phyloP scores from a whole-genome alignment of 2,797 vertebrate genomes.

The Pteronotus mesoamericanus region DNA sequence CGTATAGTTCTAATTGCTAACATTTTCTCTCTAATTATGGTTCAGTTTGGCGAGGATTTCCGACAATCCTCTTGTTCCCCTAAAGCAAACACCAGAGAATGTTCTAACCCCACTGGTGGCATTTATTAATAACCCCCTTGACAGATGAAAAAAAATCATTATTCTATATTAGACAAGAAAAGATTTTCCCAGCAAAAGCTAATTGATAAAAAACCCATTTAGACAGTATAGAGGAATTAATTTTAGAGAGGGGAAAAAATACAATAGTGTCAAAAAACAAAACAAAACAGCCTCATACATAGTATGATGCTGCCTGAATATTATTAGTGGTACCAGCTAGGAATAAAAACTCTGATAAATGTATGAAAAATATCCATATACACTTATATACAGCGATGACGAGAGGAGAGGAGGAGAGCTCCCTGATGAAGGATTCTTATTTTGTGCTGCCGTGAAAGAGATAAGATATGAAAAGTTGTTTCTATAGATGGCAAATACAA shows the following conservation, averaged over 20 bases:
- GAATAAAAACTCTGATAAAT: slow-evolving; percentile 61
- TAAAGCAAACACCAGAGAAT: slow-evolving; percentile 86
- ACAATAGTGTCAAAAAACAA: slow-evolving; percentile 75
- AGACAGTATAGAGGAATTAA: slow-evolving; percentile 78
- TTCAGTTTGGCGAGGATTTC: slow-evolving; percentile 87
- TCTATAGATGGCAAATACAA: slow-evolving; percentile 36
- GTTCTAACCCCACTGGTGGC: slow-evolving; percentile 83
- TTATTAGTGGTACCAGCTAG: slow-evolving; percentile 39
- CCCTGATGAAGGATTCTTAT: slow-evolving; percentile 53
- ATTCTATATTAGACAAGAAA: slow-evolving; percentile 80
- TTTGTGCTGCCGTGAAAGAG: slow-evolving; percentile 41
- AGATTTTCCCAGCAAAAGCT: slow-evolving; percentile 82
- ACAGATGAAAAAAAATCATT: slow-evolving; percentile 85
- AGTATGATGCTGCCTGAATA: neutral
- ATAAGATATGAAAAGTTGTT: slow-evolving; percentile 41
- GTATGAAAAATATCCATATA: slow-evolving; percentile 57
- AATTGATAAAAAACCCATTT: slow-evolving; percentile 78
- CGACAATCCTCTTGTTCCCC: slow-evolving; percentile 84
- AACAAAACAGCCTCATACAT: slow-evolving; percentile 53
- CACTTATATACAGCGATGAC: neutral
- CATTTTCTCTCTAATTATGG: slow-evolving; percentile 84
- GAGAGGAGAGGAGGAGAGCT: slow-evolving; percentile 30
- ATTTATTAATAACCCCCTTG: slow-evolving; percentile 86
- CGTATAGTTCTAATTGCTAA: slow-evolving; percentile 85
- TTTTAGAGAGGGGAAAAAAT: slow-evolving; percentile 76